phyloP scores from a whole-genome alignment of 2,797 vertebrate species.

The Oophaga sylvatica region DNA sequence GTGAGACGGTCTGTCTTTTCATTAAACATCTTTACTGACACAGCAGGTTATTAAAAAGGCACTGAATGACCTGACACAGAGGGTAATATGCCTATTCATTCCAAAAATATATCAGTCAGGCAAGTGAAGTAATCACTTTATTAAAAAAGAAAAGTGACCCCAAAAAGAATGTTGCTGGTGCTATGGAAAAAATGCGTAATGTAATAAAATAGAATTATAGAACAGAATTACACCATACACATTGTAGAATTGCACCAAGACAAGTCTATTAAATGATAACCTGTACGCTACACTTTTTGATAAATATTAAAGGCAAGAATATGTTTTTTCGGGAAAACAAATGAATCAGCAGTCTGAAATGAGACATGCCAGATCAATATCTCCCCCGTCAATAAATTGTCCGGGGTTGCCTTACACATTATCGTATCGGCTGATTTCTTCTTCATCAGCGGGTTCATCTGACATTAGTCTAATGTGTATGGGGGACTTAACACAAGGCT shows the following conservation, averaged over 20 bases:
- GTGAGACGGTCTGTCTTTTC: constrained; percentile 32
- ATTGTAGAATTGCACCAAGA: background rate
- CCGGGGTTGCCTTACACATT: no score
- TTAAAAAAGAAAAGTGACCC: constrained; percentile 4
- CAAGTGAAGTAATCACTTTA: constrained; percentile 2
- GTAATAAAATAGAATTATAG: background rate
- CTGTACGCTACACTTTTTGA: no score
- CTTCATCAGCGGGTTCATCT: no score
- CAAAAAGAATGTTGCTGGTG: background rate
- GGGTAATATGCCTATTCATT: constrained; percentile 26
- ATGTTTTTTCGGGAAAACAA: no score
- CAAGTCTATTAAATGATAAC: background rate
- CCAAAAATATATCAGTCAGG: constrained; percentile 10
- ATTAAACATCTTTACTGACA: constrained; percentile 38
- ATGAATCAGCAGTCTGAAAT: no score
- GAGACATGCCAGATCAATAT: no score
- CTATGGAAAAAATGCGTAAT: background rate
- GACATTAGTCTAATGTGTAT: no score
- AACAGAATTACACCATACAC: background rate
- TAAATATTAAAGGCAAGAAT: background rate
- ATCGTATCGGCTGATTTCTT: no score
- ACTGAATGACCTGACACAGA: constrained; percentile 27
- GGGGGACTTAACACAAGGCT: background rate
- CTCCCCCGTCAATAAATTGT: no score
- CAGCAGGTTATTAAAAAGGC: constrained; percentile 32